phyloP scores from a whole-genome alignment of 2,797 vertebrate species.

The Toxotes lorentzi region DNA sequence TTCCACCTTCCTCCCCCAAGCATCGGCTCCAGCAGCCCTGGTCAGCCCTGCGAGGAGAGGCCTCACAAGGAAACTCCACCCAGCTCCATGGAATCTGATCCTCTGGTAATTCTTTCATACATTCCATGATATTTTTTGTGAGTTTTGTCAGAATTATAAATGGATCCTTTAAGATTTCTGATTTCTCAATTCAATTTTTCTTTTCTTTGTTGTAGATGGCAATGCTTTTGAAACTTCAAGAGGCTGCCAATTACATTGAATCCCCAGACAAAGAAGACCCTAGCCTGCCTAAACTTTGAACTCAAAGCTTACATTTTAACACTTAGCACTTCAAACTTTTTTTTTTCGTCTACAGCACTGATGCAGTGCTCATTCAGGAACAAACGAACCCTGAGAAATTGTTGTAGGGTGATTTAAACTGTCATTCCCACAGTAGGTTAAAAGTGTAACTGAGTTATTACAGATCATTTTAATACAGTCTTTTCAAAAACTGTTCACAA shows the following conservation, averaged over 20 bases:
- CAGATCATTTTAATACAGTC: conserved; percentile 50
- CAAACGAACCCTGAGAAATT: conserved; percentile 50
- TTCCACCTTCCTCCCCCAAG: conserved; percentile 96
- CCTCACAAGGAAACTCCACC: conserved; percentile 94
- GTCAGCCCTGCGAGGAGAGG: conserved; percentile 90
- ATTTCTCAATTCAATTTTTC: conserved; percentile 26
- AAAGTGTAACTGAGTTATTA: conserved; percentile 34
- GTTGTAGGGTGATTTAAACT: conserved; percentile 50
- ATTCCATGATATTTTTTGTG: not conserved
- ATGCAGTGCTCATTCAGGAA: conserved; percentile 63
- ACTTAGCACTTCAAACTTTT: conserved; percentile 47
- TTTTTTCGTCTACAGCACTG: conserved; percentile 40
- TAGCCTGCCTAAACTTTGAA: conserved; percentile 86
- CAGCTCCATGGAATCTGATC: conserved; percentile 94
- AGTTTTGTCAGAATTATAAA: not conserved
- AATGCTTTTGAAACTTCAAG: conserved; percentile 99
- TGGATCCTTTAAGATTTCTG: not conserved
- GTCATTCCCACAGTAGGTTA: conserved; percentile 43
- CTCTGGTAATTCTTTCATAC: conserved; percentile 85
- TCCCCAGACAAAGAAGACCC: conserved; percentile 96
- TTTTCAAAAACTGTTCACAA: conserved; percentile 41
- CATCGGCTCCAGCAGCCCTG: conserved; percentile 87
- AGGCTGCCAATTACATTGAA: conserved; percentile 98
- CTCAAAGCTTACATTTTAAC: conserved; percentile 45
- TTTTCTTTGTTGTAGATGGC: conserved; percentile 90